These are phyloP conservation scores for Tetrao urogallus DNA, from an alignment of 2,113 vertebrate genomes.

Conservation along the genomic window DNA sequence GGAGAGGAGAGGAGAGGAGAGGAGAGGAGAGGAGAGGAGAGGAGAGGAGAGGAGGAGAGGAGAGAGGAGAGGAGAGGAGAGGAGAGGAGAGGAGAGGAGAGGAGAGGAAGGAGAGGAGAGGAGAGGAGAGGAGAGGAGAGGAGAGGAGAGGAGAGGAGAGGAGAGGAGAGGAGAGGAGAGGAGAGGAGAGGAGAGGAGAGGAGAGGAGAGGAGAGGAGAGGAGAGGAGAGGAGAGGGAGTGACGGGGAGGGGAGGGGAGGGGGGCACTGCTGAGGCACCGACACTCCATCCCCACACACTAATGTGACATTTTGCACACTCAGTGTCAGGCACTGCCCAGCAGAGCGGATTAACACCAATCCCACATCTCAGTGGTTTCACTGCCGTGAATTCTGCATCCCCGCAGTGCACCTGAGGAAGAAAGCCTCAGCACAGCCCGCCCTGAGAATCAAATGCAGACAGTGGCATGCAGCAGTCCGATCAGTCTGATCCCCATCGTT, in stretches of 20 bases:
- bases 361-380: neutral
- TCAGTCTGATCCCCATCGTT: neutral
- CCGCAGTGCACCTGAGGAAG: rapidly evolving
- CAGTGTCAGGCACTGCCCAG: neutral
- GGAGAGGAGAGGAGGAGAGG: neutral
- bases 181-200: too few species aligned
- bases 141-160: neutral
- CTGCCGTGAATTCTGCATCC: rapidly evolving
- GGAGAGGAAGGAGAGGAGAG: too few species aligned
- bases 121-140: neutral
- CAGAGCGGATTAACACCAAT: neutral
- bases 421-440: neutral
- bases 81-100: too few species aligned
- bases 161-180: neutral
- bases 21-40: neutral
- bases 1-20: neutral
- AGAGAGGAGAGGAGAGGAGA: too few species aligned
- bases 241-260: neutral
- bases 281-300: neutral
- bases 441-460: neutral
- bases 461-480: neutral
- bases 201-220: too few species aligned
- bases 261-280: neutral
- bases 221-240: neutral
- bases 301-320: neutral